Percentiles rank a stretch among this genome's conserved stretches.
Evolutionary conservation across 2,113 vertebrate genomes (phyloP).

Genomic region (Pipra filicauda): DNA sequence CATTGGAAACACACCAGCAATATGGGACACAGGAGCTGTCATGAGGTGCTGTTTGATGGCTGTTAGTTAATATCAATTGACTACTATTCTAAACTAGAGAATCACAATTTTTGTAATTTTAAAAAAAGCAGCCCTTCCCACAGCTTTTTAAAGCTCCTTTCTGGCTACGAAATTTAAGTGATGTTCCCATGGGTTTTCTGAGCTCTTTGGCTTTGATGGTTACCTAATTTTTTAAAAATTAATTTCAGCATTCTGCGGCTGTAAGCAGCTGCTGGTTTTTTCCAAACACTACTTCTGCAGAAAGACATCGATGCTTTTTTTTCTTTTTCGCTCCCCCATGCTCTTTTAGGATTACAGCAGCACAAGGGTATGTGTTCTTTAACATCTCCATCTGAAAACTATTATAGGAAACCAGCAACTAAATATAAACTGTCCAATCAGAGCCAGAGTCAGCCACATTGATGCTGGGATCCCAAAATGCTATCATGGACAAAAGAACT

Average conservation of each 20-base stretch:
- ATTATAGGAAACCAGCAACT: conserved; percentile 52
- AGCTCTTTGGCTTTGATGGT: neutral
- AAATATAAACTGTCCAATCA: conserved; percentile 44
- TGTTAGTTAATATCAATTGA: neutral
- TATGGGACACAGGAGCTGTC: neutral
- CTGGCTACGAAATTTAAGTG: neutral
- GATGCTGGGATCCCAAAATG: conserved; percentile 32
- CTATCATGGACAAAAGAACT: conserved; percentile 38
- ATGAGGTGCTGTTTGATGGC: neutral
- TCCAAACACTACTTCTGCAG: neutral
- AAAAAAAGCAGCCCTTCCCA: neutral
- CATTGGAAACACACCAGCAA: neutral
- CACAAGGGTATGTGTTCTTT: conserved; percentile 44
- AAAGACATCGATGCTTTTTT: neutral
- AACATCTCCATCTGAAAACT: conserved; percentile 59
- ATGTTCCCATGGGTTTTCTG: neutral
- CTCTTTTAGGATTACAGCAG: conserved; percentile 38
- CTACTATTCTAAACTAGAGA: neutral
- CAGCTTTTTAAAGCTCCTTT: neutral
- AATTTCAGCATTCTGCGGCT: neutral
- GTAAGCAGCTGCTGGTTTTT: neutral
- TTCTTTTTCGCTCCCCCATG: neutral
- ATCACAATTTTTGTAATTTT: neutral
- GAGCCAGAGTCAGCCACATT: neutral
- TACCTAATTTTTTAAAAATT: neutral